Evolutionary conservation across 92 coral and sea anemone genomes (phyloP).

Genomic region (Actinernus sp.): DNA sequence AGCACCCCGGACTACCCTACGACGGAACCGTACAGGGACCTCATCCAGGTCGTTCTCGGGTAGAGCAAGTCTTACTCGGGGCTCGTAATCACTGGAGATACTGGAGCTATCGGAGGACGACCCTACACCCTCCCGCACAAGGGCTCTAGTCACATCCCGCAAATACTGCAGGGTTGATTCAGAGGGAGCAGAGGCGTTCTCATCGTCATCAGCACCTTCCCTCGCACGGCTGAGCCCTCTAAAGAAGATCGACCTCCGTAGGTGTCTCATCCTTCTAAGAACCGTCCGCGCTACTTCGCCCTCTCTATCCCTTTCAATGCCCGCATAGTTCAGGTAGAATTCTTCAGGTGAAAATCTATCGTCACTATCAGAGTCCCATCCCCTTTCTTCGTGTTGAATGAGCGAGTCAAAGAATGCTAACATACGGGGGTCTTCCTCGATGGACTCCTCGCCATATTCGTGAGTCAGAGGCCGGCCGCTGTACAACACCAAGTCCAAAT

Average conservation of each 20-base stretch:
- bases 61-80: not conserved
- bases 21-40: not conserved
- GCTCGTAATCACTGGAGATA: not conserved
- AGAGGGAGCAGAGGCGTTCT: not conserved
- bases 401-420: slow-evolving; percentile 95
- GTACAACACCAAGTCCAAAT: slow-evolving; percentile 71
- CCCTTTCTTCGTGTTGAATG: slow-evolving; percentile 72
- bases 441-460: slow-evolving; percentile 82
- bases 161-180: not conserved
- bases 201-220: not conserved
- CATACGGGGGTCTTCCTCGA: slow-evolving; percentile 95
- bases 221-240: slow-evolving; percentile 34
- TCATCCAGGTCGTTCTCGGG: not conserved
- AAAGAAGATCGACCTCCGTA: slow-evolving; percentile 39
- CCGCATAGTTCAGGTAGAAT: slow-evolving; percentile 58
- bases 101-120: not conserved
- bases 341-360: slow-evolving; percentile 73
- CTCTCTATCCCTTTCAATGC: slow-evolving; percentile 1
- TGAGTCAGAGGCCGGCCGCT: slow-evolving; percentile 89
- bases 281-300: slow-evolving; percentile 15
- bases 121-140: not conserved
- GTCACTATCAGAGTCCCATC: slow-evolving; percentile 73
- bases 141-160: not conserved
- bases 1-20: not conserved
- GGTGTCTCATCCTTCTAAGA: slow-evolving; percentile 39